Evolutionary conservation across 2,888 invertebrate species (phyloP), one percentile per base, ranked within the genome.

Genomic region (Cheilosia soror): DNA sequence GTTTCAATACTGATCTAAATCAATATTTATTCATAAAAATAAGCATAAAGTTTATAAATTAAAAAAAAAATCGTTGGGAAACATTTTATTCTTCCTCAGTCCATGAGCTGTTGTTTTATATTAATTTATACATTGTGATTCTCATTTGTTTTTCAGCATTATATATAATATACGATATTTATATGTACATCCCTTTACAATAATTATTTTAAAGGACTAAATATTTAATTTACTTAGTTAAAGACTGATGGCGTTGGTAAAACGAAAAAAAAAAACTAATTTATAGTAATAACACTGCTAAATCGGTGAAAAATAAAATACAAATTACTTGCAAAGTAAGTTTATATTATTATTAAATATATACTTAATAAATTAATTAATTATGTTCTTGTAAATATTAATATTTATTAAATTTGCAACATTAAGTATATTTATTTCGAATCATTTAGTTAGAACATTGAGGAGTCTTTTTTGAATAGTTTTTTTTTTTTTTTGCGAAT

Each of bases 211-310:
- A 55, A 76, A 76, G 55, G 68, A 62, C 60, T 58, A 51, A 49
- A 62, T 68, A 68, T 60, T 60, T 53, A 65, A 68, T 68, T 76
- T 65, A 72, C 60, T 73, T 90, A 90, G 90, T 90, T 90, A 89
- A 90, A 90, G 90, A 90, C 91, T 90, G 90, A 91, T 89, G 90
- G 89, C 89, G 90, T 90, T 90, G 87, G 80, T 71, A 87, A 88
- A 87, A 88, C 88, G 88, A 88, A 66, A 66, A 31, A 49, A 49
- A 73, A 78, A 69, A 75, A 63, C 37, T 5, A 47, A 72, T 82
- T 65, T 77, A 65, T 77, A 71, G 40, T 53, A 53, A 57, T 11
- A 53, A 49, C 29, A 63, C 63, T 75, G 65, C 49, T 75, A 42
- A 58, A 40, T 40, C 49, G 29, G 57, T 66, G 42, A 66, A 49